Conservation (phyloP, 2,113 vertebrate species). For the Rana temporaria region DNA sequence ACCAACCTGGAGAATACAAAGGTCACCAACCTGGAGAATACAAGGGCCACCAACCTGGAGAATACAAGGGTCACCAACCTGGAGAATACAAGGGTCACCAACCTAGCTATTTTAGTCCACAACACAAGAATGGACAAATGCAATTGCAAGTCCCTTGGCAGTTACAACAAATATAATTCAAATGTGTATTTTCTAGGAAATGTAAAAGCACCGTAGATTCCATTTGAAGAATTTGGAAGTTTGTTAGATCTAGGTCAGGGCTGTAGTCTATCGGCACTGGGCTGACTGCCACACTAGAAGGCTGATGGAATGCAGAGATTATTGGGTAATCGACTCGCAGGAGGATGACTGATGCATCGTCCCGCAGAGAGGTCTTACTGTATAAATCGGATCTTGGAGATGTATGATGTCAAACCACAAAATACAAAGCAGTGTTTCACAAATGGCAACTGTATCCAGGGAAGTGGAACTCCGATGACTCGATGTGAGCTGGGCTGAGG, state of each 20-base stretch:
- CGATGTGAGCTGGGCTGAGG: background rate
- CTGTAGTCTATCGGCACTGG: conserved; percentile 10
- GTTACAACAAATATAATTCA: too few species aligned
- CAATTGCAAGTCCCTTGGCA: too few species aligned
- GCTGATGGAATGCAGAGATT: conserved; percentile 30
- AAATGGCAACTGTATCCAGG: conserved; percentile 35
- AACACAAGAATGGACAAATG: too few species aligned
- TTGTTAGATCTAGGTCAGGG: background rate
- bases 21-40: too few species aligned
- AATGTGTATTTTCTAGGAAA: background rate
- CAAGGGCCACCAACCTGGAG: too few species aligned
- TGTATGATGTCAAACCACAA: conserved; percentile 19
- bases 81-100: too few species aligned
- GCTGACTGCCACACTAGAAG: background rate
- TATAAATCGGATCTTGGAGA: background rate
- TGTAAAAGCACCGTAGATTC: background rate
- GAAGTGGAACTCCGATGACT: conserved; percentile 18
- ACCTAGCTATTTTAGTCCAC: too few species aligned
- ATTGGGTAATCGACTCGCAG: conserved; percentile 15
- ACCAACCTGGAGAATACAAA: too few species aligned
- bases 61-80: too few species aligned
- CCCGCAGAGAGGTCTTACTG: conserved; percentile 6
- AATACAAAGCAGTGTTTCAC: conserved; percentile 5
- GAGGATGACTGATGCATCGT: conserved; percentile 9
- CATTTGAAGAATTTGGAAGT: background rate